Evolutionary conservation across 2,113 vertebrate species (phyloP).

Genomic region (Dicaeum eximium): DNA sequence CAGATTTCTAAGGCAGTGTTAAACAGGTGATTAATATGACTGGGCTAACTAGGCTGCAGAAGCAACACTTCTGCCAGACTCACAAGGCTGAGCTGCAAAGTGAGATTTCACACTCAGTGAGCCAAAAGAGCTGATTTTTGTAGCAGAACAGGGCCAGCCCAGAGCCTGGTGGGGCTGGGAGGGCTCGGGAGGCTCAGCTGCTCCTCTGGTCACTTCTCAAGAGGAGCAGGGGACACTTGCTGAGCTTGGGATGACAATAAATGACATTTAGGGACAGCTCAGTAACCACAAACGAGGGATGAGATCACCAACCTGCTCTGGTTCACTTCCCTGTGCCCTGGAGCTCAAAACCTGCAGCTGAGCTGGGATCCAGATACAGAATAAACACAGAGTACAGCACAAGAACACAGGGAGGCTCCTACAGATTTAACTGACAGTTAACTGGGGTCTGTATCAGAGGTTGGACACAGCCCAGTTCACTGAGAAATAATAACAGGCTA

Average conservation of each 20-base stretch:
- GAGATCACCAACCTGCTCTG: not conserved
- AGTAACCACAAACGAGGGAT: not conserved
- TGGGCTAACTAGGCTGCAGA: not conserved
- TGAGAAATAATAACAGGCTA: constrained; percentile 11
- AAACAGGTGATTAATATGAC: not conserved
- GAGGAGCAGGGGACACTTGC: not conserved
- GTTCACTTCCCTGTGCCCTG: not conserved
- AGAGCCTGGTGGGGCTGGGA: not conserved
- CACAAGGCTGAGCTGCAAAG: not conserved
- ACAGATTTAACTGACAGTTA: not conserved
- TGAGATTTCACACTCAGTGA: not conserved
- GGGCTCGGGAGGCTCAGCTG: not conserved
- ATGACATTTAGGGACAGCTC: not conserved
- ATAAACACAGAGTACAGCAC: not conserved
- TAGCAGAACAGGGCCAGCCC: not conserved
- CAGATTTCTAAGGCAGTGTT: not conserved
- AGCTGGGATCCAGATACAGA: not conserved
- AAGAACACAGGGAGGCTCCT: not conserved
- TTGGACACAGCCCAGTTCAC: not conserved
- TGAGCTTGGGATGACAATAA: not conserved
- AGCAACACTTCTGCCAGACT: not conserved
- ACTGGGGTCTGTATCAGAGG: not conserved
- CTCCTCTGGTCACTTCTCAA: not conserved
- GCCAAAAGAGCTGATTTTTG: not conserved
- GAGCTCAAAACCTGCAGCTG: not conserved